Evolutionary conservation across 2,888 invertebrate genomes (phyloP).

Genomic region (Zele albiditarsus): DNA sequence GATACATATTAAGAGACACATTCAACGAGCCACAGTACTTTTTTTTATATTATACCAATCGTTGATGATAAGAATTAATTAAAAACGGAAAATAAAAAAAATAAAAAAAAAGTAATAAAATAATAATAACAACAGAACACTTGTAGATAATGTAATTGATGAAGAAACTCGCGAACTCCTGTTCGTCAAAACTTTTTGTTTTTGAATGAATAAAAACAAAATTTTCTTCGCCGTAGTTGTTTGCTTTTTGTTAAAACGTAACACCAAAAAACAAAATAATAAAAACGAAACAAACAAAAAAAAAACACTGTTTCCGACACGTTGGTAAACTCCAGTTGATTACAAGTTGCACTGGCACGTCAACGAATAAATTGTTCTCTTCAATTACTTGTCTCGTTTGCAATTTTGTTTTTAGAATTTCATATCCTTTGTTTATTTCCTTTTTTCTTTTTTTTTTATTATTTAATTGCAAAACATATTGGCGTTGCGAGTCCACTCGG

Average conservation of each 20-base stretch:
- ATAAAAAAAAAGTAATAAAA: slow-evolving; percentile 7
- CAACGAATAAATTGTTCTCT: neutral
- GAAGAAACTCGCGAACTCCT: slow-evolving; percentile 8
- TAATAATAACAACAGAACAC: slow-evolving; percentile 7
- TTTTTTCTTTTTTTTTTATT: neutral
- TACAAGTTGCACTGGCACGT: slow-evolving; percentile 3
- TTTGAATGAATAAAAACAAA: slow-evolving; percentile 14
- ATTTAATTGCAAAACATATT: neutral
- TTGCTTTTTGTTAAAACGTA: neutral
- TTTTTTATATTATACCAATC: neutral
- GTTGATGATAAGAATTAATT: slow-evolving; percentile 1
- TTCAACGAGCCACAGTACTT: slow-evolving; percentile 28
- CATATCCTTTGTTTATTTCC: neutral
- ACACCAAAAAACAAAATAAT: slow-evolving; percentile 24
- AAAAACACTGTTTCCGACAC: slow-evolving; percentile 25
- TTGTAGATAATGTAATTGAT: slow-evolving; percentile 8
- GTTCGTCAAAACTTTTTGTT: slow-evolving; percentile 26
- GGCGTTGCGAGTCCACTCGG: neutral
- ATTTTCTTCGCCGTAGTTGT: neutral
- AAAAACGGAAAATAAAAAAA: neutral
- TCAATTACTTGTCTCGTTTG: neutral
- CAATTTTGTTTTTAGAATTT: neutral
- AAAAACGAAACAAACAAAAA: slow-evolving; percentile 24
- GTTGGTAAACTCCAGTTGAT: slow-evolving; percentile 28
- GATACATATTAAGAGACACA: slow-evolving; percentile 37